Evolutionary conservation across 2,888 invertebrate species (phyloP).

Genomic region (Vanessa cardui): DNA sequence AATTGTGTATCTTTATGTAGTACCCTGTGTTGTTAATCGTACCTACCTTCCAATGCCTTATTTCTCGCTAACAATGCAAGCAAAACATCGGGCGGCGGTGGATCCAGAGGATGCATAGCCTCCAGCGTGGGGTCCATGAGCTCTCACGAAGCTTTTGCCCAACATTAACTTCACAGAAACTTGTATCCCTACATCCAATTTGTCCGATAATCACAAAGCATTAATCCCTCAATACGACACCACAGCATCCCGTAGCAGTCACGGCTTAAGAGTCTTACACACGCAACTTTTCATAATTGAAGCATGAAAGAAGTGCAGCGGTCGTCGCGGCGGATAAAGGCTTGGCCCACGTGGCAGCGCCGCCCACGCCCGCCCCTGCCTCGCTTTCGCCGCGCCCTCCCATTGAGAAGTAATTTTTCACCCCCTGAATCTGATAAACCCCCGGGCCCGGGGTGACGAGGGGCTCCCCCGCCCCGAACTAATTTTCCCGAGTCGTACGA

Average conservation of each 20-base stretch:
- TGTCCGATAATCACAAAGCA: slow-evolving; percentile 57
- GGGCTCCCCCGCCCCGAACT: slow-evolving; percentile 82
- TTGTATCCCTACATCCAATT: slow-evolving; percentile 63
- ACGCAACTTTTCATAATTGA: slow-evolving; percentile 58
- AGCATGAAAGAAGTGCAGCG: slow-evolving; percentile 55
- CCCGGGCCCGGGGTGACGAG: slow-evolving; percentile 60
- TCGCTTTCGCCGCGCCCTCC: slow-evolving; percentile 69
- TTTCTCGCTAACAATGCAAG: slow-evolving; percentile 92
- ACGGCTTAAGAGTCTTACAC: slow-evolving; percentile 44
- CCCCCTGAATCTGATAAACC: slow-evolving; percentile 82
- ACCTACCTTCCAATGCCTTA: slow-evolving; percentile 96
- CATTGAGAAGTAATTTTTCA: slow-evolving; percentile 82
- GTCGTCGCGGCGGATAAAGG: slow-evolving; percentile 61
- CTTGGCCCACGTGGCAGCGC: slow-evolving; percentile 75
- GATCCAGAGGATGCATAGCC: slow-evolving; percentile 70
- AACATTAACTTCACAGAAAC: slow-evolving; percentile 59
- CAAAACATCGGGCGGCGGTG: slow-evolving; percentile 92
- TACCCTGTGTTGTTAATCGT: slow-evolving; percentile 52
- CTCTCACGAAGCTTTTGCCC: slow-evolving; percentile 59
- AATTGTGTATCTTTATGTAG: too few species aligned
- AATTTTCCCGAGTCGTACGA: slow-evolving; percentile 81
- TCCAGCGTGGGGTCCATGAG: slow-evolving; percentile 64
- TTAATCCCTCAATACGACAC: slow-evolving; percentile 51
- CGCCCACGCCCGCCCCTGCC: slow-evolving; percentile 75
- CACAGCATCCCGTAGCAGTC: slow-evolving; percentile 53